Conservation (phyloP, 2,113 vertebrate species). For the Pelecanoides urinatrix region DNA sequence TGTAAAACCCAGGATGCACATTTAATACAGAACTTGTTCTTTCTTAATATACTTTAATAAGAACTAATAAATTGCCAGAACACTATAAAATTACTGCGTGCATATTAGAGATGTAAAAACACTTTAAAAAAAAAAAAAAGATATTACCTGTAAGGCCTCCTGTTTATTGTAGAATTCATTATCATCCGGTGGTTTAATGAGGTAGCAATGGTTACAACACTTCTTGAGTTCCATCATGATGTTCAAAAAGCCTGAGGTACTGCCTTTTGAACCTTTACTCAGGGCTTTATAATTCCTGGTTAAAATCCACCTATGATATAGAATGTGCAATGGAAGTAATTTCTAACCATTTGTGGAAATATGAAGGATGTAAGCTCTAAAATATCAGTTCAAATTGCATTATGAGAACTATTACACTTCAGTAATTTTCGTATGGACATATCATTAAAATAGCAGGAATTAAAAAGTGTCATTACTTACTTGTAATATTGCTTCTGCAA, state of each 20-base stretch:
- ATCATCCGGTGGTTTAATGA: constrained; percentile 96
- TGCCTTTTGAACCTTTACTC: constrained; percentile 98
- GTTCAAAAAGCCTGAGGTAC: constrained; percentile 97
- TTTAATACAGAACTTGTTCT: neutral
- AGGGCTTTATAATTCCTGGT: constrained; percentile 99
- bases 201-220: constrained; percentile 99
- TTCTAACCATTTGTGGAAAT: neutral
- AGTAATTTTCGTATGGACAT: neutral
- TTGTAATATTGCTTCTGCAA: constrained; percentile 98
- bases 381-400: constrained; percentile 2
- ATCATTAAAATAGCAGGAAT: neutral
- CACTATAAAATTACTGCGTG: neutral
- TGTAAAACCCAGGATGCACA: neutral
- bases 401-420: neutral
- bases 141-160: constrained; percentile 92
- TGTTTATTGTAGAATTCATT: constrained; percentile 91
- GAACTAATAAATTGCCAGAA: neutral
- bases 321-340: neutral
- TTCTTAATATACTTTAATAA: neutral
- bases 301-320: constrained; percentile 90
- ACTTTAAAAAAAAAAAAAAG: neutral
- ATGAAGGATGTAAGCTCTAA: neutral
- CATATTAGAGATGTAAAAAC: neutral
- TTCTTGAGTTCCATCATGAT: constrained; percentile 99
- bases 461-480: constrained; percentile 73